phyloP scores from a whole-genome alignment of 2,888 invertebrate genomes.

The Syritta pipiens region DNA sequence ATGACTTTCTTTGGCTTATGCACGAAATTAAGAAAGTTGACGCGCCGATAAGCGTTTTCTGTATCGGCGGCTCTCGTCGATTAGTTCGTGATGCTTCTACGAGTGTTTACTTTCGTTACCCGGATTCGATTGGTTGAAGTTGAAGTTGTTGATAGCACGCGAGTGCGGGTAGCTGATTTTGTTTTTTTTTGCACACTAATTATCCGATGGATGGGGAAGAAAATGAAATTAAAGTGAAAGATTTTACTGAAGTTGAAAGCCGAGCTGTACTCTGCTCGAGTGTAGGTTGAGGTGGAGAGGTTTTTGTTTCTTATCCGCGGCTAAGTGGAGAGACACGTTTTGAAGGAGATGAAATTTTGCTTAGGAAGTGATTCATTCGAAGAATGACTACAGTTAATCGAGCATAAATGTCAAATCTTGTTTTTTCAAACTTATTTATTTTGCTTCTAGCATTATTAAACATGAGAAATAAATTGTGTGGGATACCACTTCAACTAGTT shows the following conservation, averaged over 20 bases:
- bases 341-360: too few relatives aligned
- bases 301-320: too few relatives aligned
- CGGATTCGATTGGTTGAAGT: constrained; percentile 38
- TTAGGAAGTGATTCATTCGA: too few relatives aligned
- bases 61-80: not conserved
- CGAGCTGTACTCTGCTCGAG: not conserved
- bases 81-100: constrained; percentile 23
- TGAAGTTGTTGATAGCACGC: constrained; percentile 34
- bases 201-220: constrained; percentile 35
- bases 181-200: constrained; percentile 8
- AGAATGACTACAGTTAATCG: too few relatives aligned
- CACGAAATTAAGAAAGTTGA: constrained; percentile 47
- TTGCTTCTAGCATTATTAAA: too few relatives aligned
- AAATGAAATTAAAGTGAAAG: constrained; percentile 44
- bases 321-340: too few relatives aligned
- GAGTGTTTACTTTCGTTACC: constrained; percentile 32
- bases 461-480: too few relatives aligned
- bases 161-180: not conserved
- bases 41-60: too few relatives aligned
- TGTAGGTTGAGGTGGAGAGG: constrained; percentile 1
- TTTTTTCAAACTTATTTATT: too few relatives aligned
- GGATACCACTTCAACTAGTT: too few relatives aligned
- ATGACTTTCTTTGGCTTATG: constrained; percentile 39
- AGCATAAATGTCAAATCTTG: too few relatives aligned
- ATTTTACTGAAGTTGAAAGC: constrained; percentile 28